Percentiles rank a stretch among this genome's conserved stretches.
Conservation (phyloP, 30 jellyfish, hydroid and myxozoan genomes). For the Phacellophora camtschatica region DNA sequence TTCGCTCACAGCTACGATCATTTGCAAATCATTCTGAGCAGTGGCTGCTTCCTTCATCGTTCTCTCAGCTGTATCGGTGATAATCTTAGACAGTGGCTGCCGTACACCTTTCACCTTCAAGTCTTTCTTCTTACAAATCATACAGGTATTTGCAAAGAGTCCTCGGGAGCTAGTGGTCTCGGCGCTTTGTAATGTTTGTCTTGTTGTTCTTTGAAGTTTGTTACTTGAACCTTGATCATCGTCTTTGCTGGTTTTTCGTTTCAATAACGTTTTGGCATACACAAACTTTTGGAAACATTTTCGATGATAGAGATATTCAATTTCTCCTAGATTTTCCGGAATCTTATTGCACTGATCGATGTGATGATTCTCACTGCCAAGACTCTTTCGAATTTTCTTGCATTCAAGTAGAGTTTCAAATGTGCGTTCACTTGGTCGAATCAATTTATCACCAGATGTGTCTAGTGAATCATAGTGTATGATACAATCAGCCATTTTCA, state of each 20-base stretch:
- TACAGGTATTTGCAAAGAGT: constrained; percentile 12
- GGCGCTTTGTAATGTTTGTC: neutral
- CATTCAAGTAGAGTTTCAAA: constrained; percentile 28
- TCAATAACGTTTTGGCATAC: constrained; percentile 16
- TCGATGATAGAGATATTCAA: constrained; percentile 1
- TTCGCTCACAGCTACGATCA: constrained; percentile 22
- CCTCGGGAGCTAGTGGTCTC: constrained; percentile 28
- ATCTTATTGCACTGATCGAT: constrained; percentile 46
- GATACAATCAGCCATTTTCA: too few relatives aligned
- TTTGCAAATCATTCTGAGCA: constrained; percentile 25
- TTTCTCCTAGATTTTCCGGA: constrained; percentile 13
- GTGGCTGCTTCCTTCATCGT: constrained; percentile 41
- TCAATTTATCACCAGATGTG: constrained; percentile 29
- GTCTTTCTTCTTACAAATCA: constrained; percentile 41
- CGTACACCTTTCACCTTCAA: neutral
- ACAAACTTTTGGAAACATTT: constrained; percentile 37
- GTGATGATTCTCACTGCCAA: constrained; percentile 49
- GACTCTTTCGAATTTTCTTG: constrained; percentile 33
- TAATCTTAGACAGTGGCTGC: constrained; percentile 24
- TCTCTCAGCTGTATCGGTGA: constrained; percentile 34
- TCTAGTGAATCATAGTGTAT: constrained; percentile 18
- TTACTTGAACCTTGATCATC: neutral
- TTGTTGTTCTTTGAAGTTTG: constrained; percentile 14
- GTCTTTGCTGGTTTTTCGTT: constrained; percentile 11
- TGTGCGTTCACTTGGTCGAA: constrained; percentile 3